Base-by-base conservation (phyloP, 64 coral and sea anemone species). In the Anthopleura sola region DNA sequence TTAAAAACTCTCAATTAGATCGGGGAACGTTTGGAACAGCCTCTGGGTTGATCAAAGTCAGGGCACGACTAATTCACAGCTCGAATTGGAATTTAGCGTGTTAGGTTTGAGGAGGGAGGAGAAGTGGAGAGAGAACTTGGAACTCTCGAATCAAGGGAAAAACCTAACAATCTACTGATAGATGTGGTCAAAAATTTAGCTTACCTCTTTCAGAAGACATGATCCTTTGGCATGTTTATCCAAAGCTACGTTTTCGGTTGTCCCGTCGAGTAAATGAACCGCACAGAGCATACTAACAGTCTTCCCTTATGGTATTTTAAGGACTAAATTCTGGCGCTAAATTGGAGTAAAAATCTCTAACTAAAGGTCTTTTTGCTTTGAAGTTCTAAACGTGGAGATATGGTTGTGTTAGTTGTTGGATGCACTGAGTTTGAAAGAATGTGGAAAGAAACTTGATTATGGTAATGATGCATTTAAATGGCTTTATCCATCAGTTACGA, bases 171-270 rank as follows among this genome's bases (percentile, higher is more conserved):
- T 13, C 50, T 53, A 13, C 50, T 53, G 50, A 53, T 4, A 79
- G 76, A 39, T 23, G 0, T 33, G 23, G n/a, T 18, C n/a, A 77
- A 36, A 31, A n/a, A n/a, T n/a, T n/a, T 8, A 11, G 7, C 51
- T 49, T 60, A 83, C 82, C 28, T 83, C 49, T 49, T 83, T 51
- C 6, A 83, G 55, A 26, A 83, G 82, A 55, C 49, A 29, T 3
- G 17, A 12, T 31, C 82, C 82, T 58, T 31, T 57, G 48, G 82
- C 82, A 28, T 83, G 18, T 36, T 83, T 83, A 3, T 36, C 24
- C 17, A 83, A 49, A 31, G 82, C 32, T 32, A 83, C 49, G 32
- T 53, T 56, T 29, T 56, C 82, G 8, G 39, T 83, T 19, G 55
- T 83, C 16, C 50, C 82, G 15, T 83, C 49, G 0, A 60, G 82